Base-by-base conservation (phyloP, 2,113 vertebrate species). In the Hucho hucho region DNA sequence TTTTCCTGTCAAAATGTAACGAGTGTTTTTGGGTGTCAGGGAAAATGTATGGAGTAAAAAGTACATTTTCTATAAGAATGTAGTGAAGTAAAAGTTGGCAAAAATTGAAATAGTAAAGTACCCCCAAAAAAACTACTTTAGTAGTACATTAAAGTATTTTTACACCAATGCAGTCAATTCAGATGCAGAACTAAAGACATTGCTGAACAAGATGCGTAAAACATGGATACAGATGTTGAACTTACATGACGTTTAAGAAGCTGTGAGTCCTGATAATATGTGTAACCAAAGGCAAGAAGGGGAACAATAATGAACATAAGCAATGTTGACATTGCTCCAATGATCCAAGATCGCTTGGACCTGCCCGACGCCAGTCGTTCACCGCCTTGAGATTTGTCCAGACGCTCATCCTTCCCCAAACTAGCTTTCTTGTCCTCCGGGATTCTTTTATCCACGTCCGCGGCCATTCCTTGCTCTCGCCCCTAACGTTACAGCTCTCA, bases 281-380 rank as follows among this genome's bases (percentile, higher is more conserved):
- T 91, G 61, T 92, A 74, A 11, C 85, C 92, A 20, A 87, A 83
- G n/a, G 87, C 91, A 47, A 92, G 46, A 1, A 92, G 26, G 16
- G 93, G 91, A n/a, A 91, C 90, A 7, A 83, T 79, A 28, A 69
- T 64, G 46, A 93, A 71, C 7, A 91, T 0, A 1, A 93, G 59
- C 72, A 93, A 67, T 59, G 84, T 86, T 65, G 77, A 88, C 9
- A 89, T n/a, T 43, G 79, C 53, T 74, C 80, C 32, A 49, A 1
- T 74, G 64, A 87, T 63, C 85, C 88, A 67, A 28, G 81, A 84
- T 1, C 81, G 79, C 75, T n/a, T 63, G 20, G 12, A 29, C 28
- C 22, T 64, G 56, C 46, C 56, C 12, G 59, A 22, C 3, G 24
- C n/a, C 26, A 13, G 75, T 32, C 47, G 9, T 6, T 59, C 74